These are phyloP conservation scores for Aphyosemion australe DNA, from an alignment of 2,113 vertebrate genomes.

Conservation along the genomic window DNA sequence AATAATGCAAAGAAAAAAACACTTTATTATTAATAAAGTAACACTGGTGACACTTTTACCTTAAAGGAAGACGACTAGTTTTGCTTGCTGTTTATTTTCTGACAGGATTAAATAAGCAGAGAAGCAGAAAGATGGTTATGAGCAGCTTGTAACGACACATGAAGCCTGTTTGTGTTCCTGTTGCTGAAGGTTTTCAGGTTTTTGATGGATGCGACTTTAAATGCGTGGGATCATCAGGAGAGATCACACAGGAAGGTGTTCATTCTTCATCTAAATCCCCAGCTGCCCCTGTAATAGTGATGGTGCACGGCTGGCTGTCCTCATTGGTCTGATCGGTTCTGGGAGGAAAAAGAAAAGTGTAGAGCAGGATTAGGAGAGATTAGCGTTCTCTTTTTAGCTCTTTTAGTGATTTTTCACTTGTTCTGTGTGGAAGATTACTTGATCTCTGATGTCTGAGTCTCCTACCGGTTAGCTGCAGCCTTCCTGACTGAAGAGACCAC, in stretches of 20 bases:
- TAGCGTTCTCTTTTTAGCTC: neutral
- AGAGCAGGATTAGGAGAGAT: neutral
- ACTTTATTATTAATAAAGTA: too few relatives aligned
- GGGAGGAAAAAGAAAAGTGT: conserved; percentile 1
- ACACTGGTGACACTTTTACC: too few relatives aligned
- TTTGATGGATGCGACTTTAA: too few relatives aligned
- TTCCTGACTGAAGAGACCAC: conserved; percentile 34
- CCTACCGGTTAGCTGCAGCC: conserved; percentile 31
- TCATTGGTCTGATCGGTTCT: conserved; percentile 77
- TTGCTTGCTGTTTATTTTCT: conserved; percentile 53
- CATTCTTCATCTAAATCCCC: conserved; percentile 77
- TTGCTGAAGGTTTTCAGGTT: neutral
- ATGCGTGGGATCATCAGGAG: neutral
- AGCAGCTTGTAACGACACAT: conserved; percentile 7
- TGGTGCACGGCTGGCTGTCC: conserved; percentile 72
- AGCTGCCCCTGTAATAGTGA: conserved; percentile 77
- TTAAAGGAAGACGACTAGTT: conserved; percentile 19
- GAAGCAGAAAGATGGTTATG: conserved; percentile 15
- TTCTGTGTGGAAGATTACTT: conserved; percentile 63
- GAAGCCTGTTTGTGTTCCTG: neutral
- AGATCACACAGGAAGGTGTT: neutral
- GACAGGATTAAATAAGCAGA: conserved; percentile 33
- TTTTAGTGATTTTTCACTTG: neutral
- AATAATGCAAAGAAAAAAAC: too few relatives aligned
- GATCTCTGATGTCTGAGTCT: conserved; percentile 72